Percentiles rank a stretch among this genome's conserved stretches.
Evolutionary conservation across 2,113 vertebrate species (phyloP).

Genomic region (Romanogobio albipinnatus): DNA sequence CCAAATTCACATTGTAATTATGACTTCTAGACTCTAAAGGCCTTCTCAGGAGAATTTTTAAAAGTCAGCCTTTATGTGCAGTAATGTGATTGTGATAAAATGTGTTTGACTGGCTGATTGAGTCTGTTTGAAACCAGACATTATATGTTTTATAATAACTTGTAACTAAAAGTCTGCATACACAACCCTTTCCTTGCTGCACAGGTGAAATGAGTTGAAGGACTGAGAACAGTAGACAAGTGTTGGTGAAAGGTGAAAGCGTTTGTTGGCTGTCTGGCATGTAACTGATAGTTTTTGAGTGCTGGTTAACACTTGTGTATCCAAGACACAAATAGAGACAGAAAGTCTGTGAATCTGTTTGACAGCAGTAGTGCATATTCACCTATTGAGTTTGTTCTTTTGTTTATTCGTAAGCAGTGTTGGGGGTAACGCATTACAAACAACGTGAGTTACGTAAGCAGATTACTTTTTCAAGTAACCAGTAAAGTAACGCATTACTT

Average conservation of each 20-base stretch:
- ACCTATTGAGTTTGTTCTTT: not conserved
- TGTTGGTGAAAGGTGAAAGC: conserved; percentile 6
- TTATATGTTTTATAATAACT: not conserved
- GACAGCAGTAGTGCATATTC: not conserved
- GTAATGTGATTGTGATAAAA: not conserved
- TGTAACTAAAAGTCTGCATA: not conserved
- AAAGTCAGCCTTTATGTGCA: no score
- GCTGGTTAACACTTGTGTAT: not conserved
- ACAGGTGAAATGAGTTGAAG: conserved; percentile 19
- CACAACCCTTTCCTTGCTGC: not conserved
- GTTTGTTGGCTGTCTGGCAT: not conserved
- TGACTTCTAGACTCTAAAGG: not conserved
- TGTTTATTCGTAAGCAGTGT: not conserved
- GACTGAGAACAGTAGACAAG: conserved; percentile 12
- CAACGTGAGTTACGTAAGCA: no score
- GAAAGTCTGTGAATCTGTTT: not conserved
- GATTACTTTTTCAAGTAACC: no score
- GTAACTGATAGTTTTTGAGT: conserved; percentile 4
- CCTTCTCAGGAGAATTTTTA: not conserved
- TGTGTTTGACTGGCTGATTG: not conserved
- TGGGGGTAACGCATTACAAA: no score
- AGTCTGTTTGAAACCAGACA: not conserved
- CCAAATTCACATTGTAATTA: not conserved
- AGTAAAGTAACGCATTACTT: no score
- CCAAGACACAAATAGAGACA: not conserved